A percentile compares a stretch with the other conserved stretches of the same genome.
Evolutionary conservation across 2,888 invertebrate species (phyloP).

Genomic region (Latrodectus elegans): DNA sequence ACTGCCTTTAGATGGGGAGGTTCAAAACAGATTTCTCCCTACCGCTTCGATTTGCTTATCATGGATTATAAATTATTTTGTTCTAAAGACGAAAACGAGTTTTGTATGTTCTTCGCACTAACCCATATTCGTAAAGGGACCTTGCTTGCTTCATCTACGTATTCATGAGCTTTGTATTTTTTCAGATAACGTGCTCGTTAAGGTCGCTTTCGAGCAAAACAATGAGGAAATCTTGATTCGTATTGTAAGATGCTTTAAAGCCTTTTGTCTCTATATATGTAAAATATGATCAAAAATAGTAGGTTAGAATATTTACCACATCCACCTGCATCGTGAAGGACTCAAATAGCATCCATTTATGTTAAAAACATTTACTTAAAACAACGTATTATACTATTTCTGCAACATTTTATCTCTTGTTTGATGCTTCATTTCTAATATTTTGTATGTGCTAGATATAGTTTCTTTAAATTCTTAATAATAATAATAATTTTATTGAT

Average conservation of each 20-base stretch:
- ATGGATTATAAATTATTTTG: slow-evolving; percentile 42
- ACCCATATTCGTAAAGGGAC: slow-evolving; percentile 63
- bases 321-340: slow-evolving; percentile 1
- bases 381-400: no score
- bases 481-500: no score
- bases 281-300: slow-evolving; percentile 48
- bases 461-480: no score
- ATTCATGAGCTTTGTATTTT: slow-evolving; percentile 32
- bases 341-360: slow-evolving; percentile 18
- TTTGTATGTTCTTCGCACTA: slow-evolving; percentile 37
- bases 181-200: slow-evolving; percentile 46
- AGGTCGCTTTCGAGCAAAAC: slow-evolving; percentile 42
- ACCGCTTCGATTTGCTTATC: slow-evolving; percentile 31
- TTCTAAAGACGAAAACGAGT: slow-evolving; percentile 44
- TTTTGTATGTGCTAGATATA: no score
- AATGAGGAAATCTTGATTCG: slow-evolving; percentile 21
- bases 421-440: no score
- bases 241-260: slow-evolving; percentile 53
- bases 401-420: no score
- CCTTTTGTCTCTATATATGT: slow-evolving; percentile 55
- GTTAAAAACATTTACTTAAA: no score
- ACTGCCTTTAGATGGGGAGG: slow-evolving; percentile 9
- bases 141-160: slow-evolving; percentile 51
- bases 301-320: slow-evolving; percentile 9
- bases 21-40: slow-evolving; percentile 27